phyloP scores from a whole-genome alignment of 2,888 invertebrate species.

The Lacanobia oleracea region DNA sequence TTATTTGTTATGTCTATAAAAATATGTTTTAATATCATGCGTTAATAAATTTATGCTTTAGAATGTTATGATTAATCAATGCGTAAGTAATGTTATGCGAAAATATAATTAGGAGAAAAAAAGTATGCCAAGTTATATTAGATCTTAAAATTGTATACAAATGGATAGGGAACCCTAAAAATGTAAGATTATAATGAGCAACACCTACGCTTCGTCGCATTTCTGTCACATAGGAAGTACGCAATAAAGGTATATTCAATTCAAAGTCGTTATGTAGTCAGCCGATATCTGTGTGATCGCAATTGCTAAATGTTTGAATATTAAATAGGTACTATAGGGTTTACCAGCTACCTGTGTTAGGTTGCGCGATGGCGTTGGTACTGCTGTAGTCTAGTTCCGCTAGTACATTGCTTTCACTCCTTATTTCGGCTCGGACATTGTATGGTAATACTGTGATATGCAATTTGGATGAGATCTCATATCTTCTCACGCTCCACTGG shows the following conservation, averaged over 20 bases:
- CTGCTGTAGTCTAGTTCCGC: constrained; percentile 48
- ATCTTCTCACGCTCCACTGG: constrained; percentile 81
- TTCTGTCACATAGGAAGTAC: constrained; percentile 54
- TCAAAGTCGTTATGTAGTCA: constrained; percentile 54
- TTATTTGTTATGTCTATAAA: too few species aligned
- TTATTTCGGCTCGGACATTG: constrained; percentile 77
- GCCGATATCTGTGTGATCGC: constrained; percentile 69
- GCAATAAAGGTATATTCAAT: constrained; percentile 55
- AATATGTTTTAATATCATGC: too few species aligned
- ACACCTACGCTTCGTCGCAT: constrained; percentile 52
- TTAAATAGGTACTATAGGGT: constrained; percentile 74
- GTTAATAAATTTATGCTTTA: too few species aligned
- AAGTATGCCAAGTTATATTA: too few species aligned
- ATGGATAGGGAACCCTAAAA: too few species aligned
- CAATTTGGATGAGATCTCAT: constrained; percentile 74
- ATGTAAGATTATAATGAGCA: constrained; percentile 24
- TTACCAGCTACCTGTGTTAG: constrained; percentile 62
- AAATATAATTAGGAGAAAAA: too few species aligned
- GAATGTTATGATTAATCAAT: too few species aligned
- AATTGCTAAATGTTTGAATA: constrained; percentile 78
- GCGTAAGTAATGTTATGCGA: too few species aligned
- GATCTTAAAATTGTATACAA: too few species aligned
- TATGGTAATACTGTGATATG: constrained; percentile 78
- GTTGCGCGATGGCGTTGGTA: constrained; percentile 51
- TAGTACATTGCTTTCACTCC: constrained; percentile 77